Percentiles rank a stretch among this genome's conserved stretches.
Conservation (phyloP, 2,113 vertebrate genomes). For the Chaenocephalus aceratus region DNA sequence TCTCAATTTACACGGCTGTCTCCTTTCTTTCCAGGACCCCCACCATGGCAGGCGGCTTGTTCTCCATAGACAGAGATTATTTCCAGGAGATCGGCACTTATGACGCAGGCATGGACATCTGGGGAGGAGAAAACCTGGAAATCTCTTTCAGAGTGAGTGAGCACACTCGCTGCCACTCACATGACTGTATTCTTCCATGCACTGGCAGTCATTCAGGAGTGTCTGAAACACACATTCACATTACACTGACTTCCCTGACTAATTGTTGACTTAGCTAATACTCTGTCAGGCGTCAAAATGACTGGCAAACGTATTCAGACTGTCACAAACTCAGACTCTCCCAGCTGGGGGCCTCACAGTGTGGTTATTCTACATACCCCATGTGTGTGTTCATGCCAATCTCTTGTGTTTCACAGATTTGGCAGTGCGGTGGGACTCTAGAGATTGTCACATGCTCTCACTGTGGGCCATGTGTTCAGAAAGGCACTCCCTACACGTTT, state of each 20-base stretch:
- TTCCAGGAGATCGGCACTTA: conserved; percentile 99
- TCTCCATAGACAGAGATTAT: conserved; percentile 99
- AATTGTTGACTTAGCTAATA: conserved; percentile 45
- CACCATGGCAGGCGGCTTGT: conserved; percentile 98
- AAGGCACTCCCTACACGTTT: conserved; percentile 98
- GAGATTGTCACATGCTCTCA: conserved; percentile 99
- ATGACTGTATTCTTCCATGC: conserved; percentile 51
- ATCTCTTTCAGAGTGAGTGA: conserved; percentile 96
- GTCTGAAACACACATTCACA: conserved; percentile 14
- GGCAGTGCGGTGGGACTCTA: conserved; percentile 97
- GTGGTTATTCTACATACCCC: background rate
- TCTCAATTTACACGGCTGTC: conserved; percentile 14
- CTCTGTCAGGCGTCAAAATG: conserved; percentile 35
- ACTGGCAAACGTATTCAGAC: conserved; percentile 32
- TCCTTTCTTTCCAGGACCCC: conserved; percentile 88
- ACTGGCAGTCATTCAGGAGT: conserved; percentile 33
- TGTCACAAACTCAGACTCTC: conserved; percentile 44
- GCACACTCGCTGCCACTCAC: conserved; percentile 42
- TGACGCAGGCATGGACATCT: conserved; percentile 99
- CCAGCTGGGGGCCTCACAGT: conserved; percentile 1
- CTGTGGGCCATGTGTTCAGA: conserved; percentile 97
- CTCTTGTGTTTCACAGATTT: conserved; percentile 86
- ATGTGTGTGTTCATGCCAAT: conserved; percentile 8
- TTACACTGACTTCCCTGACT: conserved; percentile 33
- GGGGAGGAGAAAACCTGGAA: conserved; percentile 99